Conservation (phyloP, 2,113 vertebrate species). For the Silurus asotus region DNA sequence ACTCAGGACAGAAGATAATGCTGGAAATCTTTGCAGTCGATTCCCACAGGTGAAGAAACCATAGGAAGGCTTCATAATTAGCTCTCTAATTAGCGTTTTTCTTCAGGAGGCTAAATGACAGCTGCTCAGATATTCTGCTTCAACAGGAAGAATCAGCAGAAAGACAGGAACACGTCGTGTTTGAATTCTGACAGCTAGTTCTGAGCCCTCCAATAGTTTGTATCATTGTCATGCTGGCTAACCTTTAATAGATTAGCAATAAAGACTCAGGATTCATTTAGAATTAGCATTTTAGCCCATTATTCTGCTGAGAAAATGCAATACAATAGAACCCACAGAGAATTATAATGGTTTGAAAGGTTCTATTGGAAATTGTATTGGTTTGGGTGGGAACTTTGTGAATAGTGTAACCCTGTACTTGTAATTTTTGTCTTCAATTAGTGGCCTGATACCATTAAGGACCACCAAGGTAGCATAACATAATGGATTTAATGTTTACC, state of each 20-base stretch:
- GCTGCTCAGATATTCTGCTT: constrained; percentile 15
- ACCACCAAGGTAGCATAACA: no score
- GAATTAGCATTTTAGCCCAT: background rate
- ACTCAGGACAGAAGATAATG: constrained; percentile 15
- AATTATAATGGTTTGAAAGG: no score
- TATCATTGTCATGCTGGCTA: background rate
- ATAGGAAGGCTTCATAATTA: constrained; percentile 36
- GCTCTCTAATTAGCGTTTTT: constrained; percentile 34
- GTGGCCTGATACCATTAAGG: no score
- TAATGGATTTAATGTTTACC: no score
- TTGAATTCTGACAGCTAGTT: background rate
- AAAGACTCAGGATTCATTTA: background rate
- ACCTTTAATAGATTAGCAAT: background rate
- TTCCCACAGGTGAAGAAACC: constrained; percentile 16
- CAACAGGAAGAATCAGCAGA: background rate
- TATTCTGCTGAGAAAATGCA: no score
- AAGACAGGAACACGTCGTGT: background rate
- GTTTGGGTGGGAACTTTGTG: no score
- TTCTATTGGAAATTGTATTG: no score
- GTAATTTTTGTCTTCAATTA: no score
- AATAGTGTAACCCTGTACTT: no score
- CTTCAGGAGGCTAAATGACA: constrained; percentile 17
- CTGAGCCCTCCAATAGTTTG: background rate
- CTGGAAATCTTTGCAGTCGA: constrained; percentile 29
- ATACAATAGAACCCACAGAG: no score